A percentile compares a stretch with the other conserved stretches of the same genome.
Conservation (phyloP, 2,113 vertebrate genomes). For the Cisticola juncidis region DNA sequence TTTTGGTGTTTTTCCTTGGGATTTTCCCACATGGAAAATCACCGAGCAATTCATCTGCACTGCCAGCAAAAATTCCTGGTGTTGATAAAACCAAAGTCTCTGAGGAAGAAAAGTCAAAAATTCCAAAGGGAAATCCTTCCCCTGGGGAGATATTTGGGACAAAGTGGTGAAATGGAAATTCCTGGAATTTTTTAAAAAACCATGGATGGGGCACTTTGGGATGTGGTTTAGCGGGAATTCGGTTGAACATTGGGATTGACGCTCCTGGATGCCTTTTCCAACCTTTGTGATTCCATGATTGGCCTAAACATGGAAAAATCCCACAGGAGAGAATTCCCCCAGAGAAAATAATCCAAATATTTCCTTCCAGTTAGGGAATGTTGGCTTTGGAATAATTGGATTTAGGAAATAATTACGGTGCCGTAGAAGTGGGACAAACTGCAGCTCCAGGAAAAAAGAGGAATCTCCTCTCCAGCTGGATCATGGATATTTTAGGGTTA, state of each 20-base stretch:
- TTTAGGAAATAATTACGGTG: rapidly evolving
- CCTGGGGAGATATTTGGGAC: not conserved
- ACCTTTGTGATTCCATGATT: not conserved
- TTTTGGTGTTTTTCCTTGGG: not conserved
- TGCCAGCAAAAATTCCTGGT: not conserved
- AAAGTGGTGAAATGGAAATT: not conserved
- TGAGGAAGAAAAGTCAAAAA: not conserved
- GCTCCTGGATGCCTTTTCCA: not conserved
- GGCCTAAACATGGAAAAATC: not conserved
- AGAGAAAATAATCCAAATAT: not conserved
- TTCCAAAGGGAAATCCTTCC: not conserved
- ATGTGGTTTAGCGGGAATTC: not conserved
- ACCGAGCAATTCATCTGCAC: not conserved
- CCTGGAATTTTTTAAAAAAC: rapidly evolving
- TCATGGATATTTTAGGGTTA: not conserved
- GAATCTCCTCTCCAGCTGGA: not conserved
- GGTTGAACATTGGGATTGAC: not conserved
- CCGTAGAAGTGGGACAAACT: not conserved
- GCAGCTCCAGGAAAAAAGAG: not conserved
- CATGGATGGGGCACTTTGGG: not conserved
- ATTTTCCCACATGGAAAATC: not conserved
- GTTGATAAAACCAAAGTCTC: not conserved
- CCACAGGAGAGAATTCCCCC: not conserved
- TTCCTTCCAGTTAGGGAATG: not conserved
- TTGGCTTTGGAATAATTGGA: not conserved